Evolutionary conservation across 1,140 invertebrate genomes (phyloP), one percentile per base, ranked within the genome.

Genomic region (Dendroctonus ponderosae): DNA sequence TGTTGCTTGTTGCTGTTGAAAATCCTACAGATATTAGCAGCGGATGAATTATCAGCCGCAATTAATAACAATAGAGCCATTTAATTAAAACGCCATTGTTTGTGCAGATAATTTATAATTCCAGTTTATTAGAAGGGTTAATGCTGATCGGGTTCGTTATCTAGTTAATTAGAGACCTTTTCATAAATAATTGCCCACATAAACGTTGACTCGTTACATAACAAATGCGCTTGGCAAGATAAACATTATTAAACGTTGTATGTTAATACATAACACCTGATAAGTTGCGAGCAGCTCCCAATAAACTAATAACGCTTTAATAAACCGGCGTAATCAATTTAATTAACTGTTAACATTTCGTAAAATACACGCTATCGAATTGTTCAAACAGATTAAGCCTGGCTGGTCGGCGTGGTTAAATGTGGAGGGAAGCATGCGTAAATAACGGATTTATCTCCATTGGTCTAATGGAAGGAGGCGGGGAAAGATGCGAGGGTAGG

Each of bases 321-420:
- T 66, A 66, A 66, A 66, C 56, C 48, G 64, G 56, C 12, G 53
- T 66, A 66, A 66, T 66, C 54, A 66, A 52, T 66, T 66, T 60
- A 57, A 66, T 66, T 66, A 66, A 60, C 62, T 57, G 62, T 53
- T 54, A 54, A 53, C 51, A 65, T 49, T 54, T 54, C 53, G 54
- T 53, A 63, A 54, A 63, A 54, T 63, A 63, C 49, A 57, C 15
- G 54, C 48, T 66, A 59, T 66, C 64, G 15, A 11, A 58, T 52
- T 52, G 50, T 66, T 58, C 62, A 58, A 57, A 58, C 54, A 57
- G 64, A 57, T 57, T 66, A 59, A 59, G 8, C 26, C 39, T 59
- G 57, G 53, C 39, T 52, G 48, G 64, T 57, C 54, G 64, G 64
- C 64, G 64, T 65, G 52, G 62, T 58, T 65, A 58, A 65, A 41